Evolutionary conservation across 2,888 invertebrate species (phyloP).

Genomic region (Brachyptera putata): DNA sequence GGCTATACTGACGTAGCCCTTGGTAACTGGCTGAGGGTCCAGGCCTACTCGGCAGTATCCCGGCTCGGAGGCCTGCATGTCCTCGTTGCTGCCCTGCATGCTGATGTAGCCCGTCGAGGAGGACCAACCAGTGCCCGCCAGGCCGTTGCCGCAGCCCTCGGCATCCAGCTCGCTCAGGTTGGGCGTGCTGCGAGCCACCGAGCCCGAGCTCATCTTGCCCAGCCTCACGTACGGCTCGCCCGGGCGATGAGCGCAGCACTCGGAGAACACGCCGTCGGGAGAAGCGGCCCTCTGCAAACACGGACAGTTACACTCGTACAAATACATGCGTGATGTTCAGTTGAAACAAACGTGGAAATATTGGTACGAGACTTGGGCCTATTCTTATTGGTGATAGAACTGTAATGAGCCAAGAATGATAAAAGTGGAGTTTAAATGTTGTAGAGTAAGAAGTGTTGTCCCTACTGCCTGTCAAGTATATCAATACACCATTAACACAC

Average conservation of each 20-base stretch:
- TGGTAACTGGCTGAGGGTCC: constrained; percentile 9
- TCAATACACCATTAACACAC: no score
- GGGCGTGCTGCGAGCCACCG: constrained; percentile 43
- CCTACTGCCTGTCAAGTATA: background rate
- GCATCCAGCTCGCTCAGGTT: constrained; percentile 41
- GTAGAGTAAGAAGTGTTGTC: background rate
- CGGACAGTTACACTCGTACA: no score
- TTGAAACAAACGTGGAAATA: no score
- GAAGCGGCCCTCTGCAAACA: constrained; percentile 27
- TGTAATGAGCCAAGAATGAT: no score
- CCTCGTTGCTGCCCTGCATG: constrained; percentile 37
- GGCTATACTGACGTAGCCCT: constrained; percentile 29
- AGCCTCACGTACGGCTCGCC: constrained; percentile 43
- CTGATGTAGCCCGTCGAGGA: constrained; percentile 43
- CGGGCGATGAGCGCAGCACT: constrained; percentile 41
- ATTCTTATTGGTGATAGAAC: no score
- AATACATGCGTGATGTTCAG: no score
- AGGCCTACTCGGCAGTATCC: constrained; percentile 26
- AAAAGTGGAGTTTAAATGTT: background rate
- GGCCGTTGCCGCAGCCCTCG: no score
- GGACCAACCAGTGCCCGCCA: constrained; percentile 37
- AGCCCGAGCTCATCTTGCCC: constrained; percentile 39
- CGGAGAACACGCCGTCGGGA: constrained; percentile 30
- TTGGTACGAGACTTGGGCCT: no score
- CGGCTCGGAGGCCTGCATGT: background rate